phyloP scores from a whole-genome alignment of 1,140 invertebrate species.

The Ips typographus region DNA sequence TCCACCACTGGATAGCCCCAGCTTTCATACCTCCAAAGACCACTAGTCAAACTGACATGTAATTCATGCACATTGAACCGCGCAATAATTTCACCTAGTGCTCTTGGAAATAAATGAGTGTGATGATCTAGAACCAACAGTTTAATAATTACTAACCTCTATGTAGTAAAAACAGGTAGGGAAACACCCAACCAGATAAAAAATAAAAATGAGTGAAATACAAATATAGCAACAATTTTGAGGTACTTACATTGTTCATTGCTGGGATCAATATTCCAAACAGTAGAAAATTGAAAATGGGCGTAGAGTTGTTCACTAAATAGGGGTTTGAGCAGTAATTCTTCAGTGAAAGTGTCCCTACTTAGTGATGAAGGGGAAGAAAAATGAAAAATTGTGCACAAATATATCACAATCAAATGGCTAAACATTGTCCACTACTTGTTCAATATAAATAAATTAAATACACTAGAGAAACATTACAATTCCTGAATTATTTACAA shows the following conservation, averaged over 20 bases:
- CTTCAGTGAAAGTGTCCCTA: constrained; percentile 73
- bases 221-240: constrained; percentile 31
- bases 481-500: no score
- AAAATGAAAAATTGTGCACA: not conserved
- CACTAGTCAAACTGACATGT: constrained; percentile 88
- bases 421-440: not conserved
- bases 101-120: constrained; percentile 85
- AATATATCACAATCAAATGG: not conserved
- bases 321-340: constrained; percentile 77
- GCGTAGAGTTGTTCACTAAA: constrained; percentile 76
- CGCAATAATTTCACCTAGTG: constrained; percentile 86
- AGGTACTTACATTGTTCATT: constrained; percentile 59
- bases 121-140: constrained; percentile 63
- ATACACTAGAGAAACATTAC: not conserved
- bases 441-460: not conserved
- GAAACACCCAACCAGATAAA: not conserved
- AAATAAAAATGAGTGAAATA: not conserved
- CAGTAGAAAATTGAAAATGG: constrained; percentile 83
- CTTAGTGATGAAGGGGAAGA: not conserved
- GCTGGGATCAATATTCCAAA: constrained; percentile 63
- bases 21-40: constrained; percentile 86
- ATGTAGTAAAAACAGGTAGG: constrained; percentile 46
- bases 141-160: no score
- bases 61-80: constrained; percentile 85
- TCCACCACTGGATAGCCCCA: constrained; percentile 91